Conservation (phyloP, 1,140 invertebrate species). For the Leucophenga varia region DNA sequence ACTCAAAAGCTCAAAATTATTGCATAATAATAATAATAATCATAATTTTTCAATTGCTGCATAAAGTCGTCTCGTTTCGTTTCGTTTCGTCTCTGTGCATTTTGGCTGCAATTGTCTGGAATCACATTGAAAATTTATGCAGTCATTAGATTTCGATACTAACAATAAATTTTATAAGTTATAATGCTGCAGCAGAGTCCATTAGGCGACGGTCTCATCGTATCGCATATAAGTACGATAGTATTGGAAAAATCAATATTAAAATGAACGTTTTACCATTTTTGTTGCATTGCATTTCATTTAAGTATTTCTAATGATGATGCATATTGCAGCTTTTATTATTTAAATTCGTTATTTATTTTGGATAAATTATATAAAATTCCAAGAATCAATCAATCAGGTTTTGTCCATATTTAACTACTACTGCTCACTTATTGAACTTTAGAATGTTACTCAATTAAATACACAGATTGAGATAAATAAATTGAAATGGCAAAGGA, state of each 20-base stretch:
- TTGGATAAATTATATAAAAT: not conserved
- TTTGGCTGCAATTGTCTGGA: conserved; percentile 29
- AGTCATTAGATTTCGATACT: conserved; percentile 15
- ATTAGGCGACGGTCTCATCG: not conserved
- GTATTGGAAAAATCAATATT: too few relatives aligned
- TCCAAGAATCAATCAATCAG: too few relatives aligned
- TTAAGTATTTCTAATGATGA: not conserved
- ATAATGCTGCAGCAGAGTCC: too few relatives aligned
- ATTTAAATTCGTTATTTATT: not conserved
- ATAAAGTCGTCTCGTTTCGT: too few relatives aligned
- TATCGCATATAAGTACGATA: too few relatives aligned
- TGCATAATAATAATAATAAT: conserved; percentile 16
- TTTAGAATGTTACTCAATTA: too few relatives aligned
- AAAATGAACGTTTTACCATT: too few relatives aligned
- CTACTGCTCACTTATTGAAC: too few relatives aligned
- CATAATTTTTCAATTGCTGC: conserved; percentile 9
- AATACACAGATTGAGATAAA: conserved; percentile 17
- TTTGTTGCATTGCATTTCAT: not conserved
- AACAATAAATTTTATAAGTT: too few relatives aligned
- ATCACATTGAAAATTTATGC: conserved; percentile 34
- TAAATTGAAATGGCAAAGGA: conserved; percentile 39
- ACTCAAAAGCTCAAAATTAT: too few relatives aligned
- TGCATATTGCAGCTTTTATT: not conserved
- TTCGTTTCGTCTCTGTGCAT: too few relatives aligned
- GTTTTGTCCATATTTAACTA: too few relatives aligned